Base-by-base conservation (phyloP, 2,888 invertebrate genomes). In the Ichneumoninae sp. region DNA sequence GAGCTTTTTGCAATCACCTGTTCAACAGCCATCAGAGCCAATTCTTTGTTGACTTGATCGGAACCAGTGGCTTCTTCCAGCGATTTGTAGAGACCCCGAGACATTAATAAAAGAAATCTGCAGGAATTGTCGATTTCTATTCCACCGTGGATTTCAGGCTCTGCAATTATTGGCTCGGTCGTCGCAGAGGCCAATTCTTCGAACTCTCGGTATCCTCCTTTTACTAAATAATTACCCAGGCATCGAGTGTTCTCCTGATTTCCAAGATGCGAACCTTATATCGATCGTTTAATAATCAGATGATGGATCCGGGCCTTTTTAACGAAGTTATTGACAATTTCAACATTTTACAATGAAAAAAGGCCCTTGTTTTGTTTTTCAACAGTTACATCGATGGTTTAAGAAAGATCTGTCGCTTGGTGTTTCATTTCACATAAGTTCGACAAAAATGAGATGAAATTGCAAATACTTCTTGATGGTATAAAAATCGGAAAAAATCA, bases 161-260 rank as follows among this genome's bases (percentile, higher is more conserved):
- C 96, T 0, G 97, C 96, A 22, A 97, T 96, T 1, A 98, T 96
- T 0, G 98, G 98, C 89, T 98, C 98, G 5, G 96, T 94, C 0
- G 93, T 93, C 0, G 98, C 97, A 22, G 94, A 93, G 2, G 95
- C 94, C 65, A 98, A 94, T 74, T 96, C 96, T 2, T 97, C 97
- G 90, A 97, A 97, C 71, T 98, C 98, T 91, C 96, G 96, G 91
- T 97, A 97, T 2, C 97, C 96, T 0, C 97, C 97, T 94, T 98
- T 98, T 0, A 98, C 96, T 54, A 97, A 94, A 91, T 97, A 98
- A 94, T 98, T 98, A 3, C 98, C 98, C 13, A 98, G 94, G 90
- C 98, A 98, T 16, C 98, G 94, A 0, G 98, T 98, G 89, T 97
- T 97, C 57, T 96, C 95, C 93, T 97, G 97, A 91, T 97, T 97